Evolutionary conservation across 2,113 vertebrate genomes (phyloP).

Genomic region (Otolemur garnettii): DNA sequence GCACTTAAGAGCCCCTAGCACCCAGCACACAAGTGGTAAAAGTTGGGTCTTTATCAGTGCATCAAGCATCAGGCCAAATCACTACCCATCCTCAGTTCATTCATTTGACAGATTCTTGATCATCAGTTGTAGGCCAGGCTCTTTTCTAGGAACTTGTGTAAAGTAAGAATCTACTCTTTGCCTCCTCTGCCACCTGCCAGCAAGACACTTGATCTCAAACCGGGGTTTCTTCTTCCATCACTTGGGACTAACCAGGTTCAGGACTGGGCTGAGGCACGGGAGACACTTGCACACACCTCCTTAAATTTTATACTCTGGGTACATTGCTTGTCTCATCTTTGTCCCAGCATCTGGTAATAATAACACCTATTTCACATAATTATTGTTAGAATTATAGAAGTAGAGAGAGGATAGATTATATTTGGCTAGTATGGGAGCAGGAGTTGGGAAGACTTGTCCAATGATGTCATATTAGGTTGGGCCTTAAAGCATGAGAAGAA

Average conservation of each 20-base stretch:
- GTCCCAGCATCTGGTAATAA: not conserved
- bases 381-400: not conserved
- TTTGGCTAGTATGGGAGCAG: not conserved
- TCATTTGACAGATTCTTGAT: not conserved
- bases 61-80: not conserved
- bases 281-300: not conserved
- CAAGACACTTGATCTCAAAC: not conserved
- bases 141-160: not conserved
- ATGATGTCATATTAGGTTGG: not conserved
- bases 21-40: not conserved
- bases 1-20: not conserved
- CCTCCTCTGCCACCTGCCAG: not conserved
- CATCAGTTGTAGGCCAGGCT: not conserved
- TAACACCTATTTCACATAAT: not conserved
- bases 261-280: not conserved
- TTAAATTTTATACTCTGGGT: not conserved
- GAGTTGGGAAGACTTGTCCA: not conserved
- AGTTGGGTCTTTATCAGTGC: not conserved
- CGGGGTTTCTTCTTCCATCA: not conserved
- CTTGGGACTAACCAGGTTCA: not conserved
- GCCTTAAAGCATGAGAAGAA: not conserved
- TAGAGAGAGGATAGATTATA: not conserved
- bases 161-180: not conserved
- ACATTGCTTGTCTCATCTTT: not conserved
- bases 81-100: not conserved